These are phyloP conservation scores for Eilema sororculum DNA, from an alignment of 2,888 invertebrate genomes.

Conservation along the genomic window DNA sequence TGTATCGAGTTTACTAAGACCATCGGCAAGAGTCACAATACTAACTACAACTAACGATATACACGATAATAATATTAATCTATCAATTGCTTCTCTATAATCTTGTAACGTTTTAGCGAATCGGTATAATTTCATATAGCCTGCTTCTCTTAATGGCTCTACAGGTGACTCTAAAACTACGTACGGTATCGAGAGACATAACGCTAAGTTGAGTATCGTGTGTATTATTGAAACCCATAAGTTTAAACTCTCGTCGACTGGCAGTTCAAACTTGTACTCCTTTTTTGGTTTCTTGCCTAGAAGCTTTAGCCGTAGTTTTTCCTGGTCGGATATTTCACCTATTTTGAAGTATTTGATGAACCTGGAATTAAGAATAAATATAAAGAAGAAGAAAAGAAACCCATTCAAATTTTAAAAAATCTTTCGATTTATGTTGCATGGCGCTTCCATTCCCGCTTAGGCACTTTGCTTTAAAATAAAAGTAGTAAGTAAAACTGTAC, in stretches of 20 bases:
- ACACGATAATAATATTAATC: slow-evolving; percentile 54
- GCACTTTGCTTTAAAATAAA: too few relatives aligned
- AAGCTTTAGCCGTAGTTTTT: slow-evolving; percentile 44
- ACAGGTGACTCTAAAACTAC: slow-evolving; percentile 58
- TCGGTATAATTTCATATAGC: slow-evolving; percentile 41
- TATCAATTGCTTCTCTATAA: slow-evolving; percentile 56
- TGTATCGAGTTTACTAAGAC: slow-evolving; percentile 60
- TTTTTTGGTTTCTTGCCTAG: slow-evolving; percentile 54
- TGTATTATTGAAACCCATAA: slow-evolving; percentile 61
- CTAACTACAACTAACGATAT: slow-evolving; percentile 54
- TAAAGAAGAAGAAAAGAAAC: too few relatives aligned
- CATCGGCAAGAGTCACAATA: slow-evolving; percentile 55
- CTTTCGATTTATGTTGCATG: too few relatives aligned
- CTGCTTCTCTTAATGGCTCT: slow-evolving; percentile 50
- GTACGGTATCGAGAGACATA: slow-evolving; percentile 65
- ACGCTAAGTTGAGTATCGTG: slow-evolving; percentile 57
- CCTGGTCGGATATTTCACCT: slow-evolving; percentile 46
- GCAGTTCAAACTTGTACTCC: slow-evolving; percentile 46
- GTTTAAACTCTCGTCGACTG: slow-evolving; percentile 52
- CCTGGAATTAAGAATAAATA: slow-evolving; percentile 44
- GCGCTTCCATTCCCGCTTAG: too few relatives aligned
- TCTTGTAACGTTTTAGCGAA: slow-evolving; percentile 49
- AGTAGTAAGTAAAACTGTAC: too few relatives aligned
- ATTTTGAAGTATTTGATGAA: slow-evolving; percentile 56
- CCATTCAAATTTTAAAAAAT: too few relatives aligned